Evolutionary conservation across 2,113 vertebrate genomes (phyloP), one percentile per base, ranked within the genome.

Genomic region (Paradisaea rubra): DNA sequence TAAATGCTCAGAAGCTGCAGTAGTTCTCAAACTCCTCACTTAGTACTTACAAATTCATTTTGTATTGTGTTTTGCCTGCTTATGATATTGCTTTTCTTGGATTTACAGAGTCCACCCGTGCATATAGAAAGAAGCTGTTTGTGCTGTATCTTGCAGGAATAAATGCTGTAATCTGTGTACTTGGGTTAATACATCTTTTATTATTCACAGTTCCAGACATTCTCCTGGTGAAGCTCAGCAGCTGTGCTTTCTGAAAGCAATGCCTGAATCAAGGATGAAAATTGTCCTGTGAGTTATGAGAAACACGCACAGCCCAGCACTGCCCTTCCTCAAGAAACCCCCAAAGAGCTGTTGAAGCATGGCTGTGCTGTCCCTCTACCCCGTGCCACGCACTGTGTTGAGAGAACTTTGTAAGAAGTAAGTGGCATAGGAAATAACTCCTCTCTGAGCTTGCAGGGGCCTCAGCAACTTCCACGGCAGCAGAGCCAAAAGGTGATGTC

Each of bases 341-440:
- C 42, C 39, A 39, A n/a, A 5, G 13, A 52, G 39, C 13, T 53
- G 45, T 3, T 0, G 7, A 14, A 30, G 23, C 1, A 0, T 15
- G 35, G 66, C 31, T 54, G n/a, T 16, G 10, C 31, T 11, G 20
- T 12, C 10, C 16, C 78, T 53, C 33, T 52, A 14, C 54, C 41
- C 52, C 0, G 4, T 73, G 41, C 33, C 30, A 47, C n/a, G 10
- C 3, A 0, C 6, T 25, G 18, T 20, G 13, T 0, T 7, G 56
- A 28, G 44, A 61, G 5, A 63, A 47, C 8, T 76, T 33, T 30
- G 3, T 17, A 17, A 81, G 52, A 83, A 70, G 33, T 31, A 18
- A 49, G 9, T 28, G 25, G 23, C 15, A 3, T 7, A 4, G 2
- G 42, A 35, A 91, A 19, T 31, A 47, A 59, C 5, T 63, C 16